Evolutionary conservation across 2,888 invertebrate species (phyloP).

Genomic region (Drosophila meridiana): DNA sequence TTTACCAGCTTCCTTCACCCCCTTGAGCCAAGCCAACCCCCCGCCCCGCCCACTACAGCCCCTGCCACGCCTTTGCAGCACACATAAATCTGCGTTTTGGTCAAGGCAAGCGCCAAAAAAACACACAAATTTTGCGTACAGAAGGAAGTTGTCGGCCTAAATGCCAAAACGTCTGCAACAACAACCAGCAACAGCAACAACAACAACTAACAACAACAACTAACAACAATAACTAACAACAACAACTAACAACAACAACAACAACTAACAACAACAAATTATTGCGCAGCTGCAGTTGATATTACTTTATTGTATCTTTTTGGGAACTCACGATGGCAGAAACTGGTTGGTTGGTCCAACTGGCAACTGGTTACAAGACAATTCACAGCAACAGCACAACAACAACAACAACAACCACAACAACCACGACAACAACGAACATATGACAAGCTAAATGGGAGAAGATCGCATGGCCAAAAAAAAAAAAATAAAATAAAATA

Average conservation of each 20-base stretch:
- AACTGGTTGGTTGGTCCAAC: conserved; percentile 45
- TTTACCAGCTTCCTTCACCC: conserved; percentile 1
- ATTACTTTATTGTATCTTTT: conserved; percentile 1
- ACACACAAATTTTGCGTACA: conserved; percentile 3
- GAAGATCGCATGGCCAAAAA: conserved; percentile 40
- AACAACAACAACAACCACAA: background rate
- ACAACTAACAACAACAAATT: conserved; percentile 11
- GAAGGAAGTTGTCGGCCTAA: conserved; percentile 47
- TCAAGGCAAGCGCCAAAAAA: conserved; percentile 24
- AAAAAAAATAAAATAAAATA: background rate
- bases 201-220: conserved; percentile 9
- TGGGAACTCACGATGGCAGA: conserved; percentile 25
- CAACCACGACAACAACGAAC: background rate
- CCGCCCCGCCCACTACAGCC: background rate
- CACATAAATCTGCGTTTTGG: conserved; percentile 34
- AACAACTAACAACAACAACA: conserved; percentile 8
- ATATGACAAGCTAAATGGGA: conserved; percentile 11
- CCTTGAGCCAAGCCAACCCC: background rate
- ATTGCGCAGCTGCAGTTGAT: conserved; percentile 36
- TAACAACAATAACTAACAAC: conserved; percentile 8
- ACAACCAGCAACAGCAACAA: conserved; percentile 12
- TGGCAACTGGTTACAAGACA: conserved; percentile 49
- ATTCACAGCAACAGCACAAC: conserved; percentile 15
- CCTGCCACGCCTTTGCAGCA: background rate
- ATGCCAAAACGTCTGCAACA: conserved; percentile 47